Evolutionary conservation across 1,140 invertebrate genomes (phyloP), one percentile per base, ranked within the genome.

Genomic region (Globodera rostochiensis): DNA sequence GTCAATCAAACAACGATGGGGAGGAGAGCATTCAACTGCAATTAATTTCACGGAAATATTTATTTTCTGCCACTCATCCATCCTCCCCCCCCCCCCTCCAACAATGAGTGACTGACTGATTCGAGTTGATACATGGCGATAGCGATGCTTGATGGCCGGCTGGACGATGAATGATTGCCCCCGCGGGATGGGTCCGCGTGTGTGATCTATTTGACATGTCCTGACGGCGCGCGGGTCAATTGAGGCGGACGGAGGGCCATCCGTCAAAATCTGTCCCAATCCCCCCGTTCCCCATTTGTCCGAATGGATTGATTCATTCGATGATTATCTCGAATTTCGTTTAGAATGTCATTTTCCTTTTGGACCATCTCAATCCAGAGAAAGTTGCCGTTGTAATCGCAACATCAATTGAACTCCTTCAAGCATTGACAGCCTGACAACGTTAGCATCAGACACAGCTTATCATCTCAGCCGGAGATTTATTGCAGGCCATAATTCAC

Each of bases 11-110:
- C 25, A n/a, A 47, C 13, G 46, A 47, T 45, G 69, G 57, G 57
- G 45, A 45, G 57, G n/a, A 9, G 66, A 36, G 46, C 25, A 66
- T 50, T 78, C 77, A 78, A 78, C 77, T 78, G 77, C 77, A 78
- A 78, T 78, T 78, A 78, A 78, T 78, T 78, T 78, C 77, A 78
- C 77, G 77, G 64, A 78, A 78, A 78, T 77, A 77, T 77, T 67
- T 64, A 77, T 69, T 70, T n/a, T 67, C 50, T 69, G 47, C 66
- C 53, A 77, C 25, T 70, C 49, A 78, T 69, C 70, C 49, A 66
- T 78, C 49, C 21, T 66, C 60, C 49, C 49, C 25, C 50, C 50
- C 4, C 6, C 46, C 60, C 57, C 21, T 7, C 19, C 21, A 45
- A 75, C 47, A 76, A 57, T 57, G 45, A 76, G 36, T 64, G 57